phyloP scores from a whole-genome alignment of 2,113 vertebrate genomes.

The Neolamprologus devosi region DNA sequence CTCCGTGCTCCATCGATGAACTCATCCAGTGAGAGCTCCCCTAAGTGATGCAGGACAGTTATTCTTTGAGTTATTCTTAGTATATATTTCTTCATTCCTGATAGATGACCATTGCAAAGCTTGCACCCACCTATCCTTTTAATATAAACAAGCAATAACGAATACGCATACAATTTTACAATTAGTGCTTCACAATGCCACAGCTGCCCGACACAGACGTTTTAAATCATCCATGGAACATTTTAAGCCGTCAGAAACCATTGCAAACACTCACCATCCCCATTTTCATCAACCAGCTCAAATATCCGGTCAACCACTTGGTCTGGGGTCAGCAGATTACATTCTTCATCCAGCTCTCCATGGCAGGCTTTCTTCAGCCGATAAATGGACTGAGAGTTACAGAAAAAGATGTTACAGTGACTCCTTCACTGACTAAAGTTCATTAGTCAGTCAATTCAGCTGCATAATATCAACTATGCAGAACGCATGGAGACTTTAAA shows the following conservation, averaged over 20 bases:
- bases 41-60: conserved; percentile 46
- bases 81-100: background rate
- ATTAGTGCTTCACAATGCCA: background rate
- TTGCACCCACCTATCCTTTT: background rate
- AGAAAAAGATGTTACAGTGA: background rate
- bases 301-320: conserved; percentile 96
- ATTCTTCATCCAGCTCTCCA: conserved; percentile 72
- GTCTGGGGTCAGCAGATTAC: conserved; percentile 80
- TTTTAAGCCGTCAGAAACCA: background rate
- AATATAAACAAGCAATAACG: background rate
- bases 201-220: background rate
- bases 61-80: background rate
- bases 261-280: conserved; percentile 77
- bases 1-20: conserved; percentile 86
- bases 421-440: background rate
- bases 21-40: conserved; percentile 87
- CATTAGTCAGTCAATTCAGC: background rate
- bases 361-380: conserved; percentile 87
- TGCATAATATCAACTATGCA: background rate
- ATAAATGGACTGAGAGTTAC: conserved; percentile 81
- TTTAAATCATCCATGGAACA: background rate
- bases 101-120: background rate
- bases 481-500: background rate
- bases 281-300: conserved; percentile 90
- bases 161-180: background rate